A percentile compares a stretch with the other conserved stretches of the same genome.
phyloP scores from a whole-genome alignment of 2,797 vertebrate genomes.

The Schizopygopsis malacanthus region DNA sequence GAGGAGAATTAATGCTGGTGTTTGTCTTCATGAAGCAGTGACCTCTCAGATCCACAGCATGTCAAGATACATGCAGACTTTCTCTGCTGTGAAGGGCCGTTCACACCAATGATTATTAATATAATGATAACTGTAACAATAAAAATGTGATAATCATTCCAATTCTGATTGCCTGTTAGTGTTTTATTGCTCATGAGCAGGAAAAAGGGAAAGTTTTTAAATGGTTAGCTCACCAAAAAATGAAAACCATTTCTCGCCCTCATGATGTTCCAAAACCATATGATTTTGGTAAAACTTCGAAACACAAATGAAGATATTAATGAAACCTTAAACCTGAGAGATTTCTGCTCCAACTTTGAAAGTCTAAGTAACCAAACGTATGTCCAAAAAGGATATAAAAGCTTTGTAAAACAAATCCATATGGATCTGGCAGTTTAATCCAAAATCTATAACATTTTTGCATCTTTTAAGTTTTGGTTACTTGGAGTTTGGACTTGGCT shows the following conservation, averaged over 20 bases:
- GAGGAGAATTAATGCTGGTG: not conserved
- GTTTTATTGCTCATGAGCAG: not conserved
- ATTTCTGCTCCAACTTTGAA: not conserved
- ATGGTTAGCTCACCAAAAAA: not conserved
- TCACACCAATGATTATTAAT: not conserved
- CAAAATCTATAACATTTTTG: no score
- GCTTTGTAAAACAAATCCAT: not conserved
- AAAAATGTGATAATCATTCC: not conserved
- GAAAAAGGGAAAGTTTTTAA: not conserved
- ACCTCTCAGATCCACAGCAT: not conserved
- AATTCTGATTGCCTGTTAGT: not conserved
- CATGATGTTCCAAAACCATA: not conserved
- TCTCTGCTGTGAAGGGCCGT: not conserved
- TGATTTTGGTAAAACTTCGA: not conserved
- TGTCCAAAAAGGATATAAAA: not conserved
- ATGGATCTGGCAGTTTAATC: no score
- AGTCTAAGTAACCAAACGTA: not conserved
- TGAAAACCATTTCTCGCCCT: not conserved
- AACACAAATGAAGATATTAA: not conserved
- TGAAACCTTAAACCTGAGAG: not conserved
- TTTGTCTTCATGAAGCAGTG: constrained; percentile 10
- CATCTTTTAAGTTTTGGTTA: not conserved
- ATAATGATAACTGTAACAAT: not conserved
- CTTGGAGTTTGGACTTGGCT: not conserved
- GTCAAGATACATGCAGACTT: not conserved